Conservation (phyloP, 1,140 invertebrate genomes). For the Gonioctena quinquepunctata region DNA sequence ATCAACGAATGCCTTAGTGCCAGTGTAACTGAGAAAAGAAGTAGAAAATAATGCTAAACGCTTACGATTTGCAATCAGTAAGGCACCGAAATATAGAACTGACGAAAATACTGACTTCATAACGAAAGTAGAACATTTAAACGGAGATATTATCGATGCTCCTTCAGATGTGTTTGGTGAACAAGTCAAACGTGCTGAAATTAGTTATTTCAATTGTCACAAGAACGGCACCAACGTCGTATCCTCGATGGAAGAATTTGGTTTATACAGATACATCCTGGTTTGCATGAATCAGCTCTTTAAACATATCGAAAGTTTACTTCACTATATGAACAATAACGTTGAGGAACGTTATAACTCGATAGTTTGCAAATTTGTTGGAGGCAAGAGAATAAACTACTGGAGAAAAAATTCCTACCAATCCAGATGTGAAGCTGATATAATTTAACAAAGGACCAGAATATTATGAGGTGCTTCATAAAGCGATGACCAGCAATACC, state of each 20-base stretch:
- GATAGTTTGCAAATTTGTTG: conserved; percentile 46
- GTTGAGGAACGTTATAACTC: conserved; percentile 53
- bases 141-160: conserved; percentile 43
- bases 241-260: conserved; percentile 30
- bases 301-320: conserved; percentile 38
- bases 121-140: conserved; percentile 29
- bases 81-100: conserved; percentile 22
- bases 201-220: conserved; percentile 38
- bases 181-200: conserved; percentile 36
- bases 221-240: conserved; percentile 33
- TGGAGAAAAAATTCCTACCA: conserved; percentile 39
- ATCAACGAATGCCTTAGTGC: background rate
- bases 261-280: conserved; percentile 21
- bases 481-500: background rate
- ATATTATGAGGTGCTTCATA: conserved; percentile 7
- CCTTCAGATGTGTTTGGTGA: conserved; percentile 52
- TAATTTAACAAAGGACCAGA: conserved; percentile 40
- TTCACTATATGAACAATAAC: conserved; percentile 54
- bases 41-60: conserved; percentile 27
- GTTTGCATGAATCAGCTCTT: conserved; percentile 4
- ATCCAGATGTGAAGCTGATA: conserved; percentile 39
- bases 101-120: background rate
- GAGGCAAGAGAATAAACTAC: conserved; percentile 53
- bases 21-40: background rate
- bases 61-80: conserved; percentile 28